phyloP scores from a whole-genome alignment of 2,888 invertebrate species.

The Marronus borbonicus region DNA sequence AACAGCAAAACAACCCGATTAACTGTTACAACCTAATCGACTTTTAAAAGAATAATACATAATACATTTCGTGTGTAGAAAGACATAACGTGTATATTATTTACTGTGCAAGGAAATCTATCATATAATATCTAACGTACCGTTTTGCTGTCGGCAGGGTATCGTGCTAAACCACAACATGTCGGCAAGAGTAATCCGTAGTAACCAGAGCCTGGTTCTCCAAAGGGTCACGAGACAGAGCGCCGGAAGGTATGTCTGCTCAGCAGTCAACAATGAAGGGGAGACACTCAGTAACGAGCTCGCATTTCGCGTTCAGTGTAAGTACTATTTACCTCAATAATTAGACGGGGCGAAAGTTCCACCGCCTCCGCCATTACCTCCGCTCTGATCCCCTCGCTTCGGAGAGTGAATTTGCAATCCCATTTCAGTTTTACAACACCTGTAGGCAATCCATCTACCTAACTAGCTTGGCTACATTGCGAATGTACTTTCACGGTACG shows the following conservation, averaged over 20 bases:
- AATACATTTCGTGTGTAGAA: no score
- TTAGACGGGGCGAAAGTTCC: conserved; percentile 30
- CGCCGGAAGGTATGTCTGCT: conserved; percentile 90
- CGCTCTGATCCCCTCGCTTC: not conserved
- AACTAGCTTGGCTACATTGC: conserved; percentile 24
- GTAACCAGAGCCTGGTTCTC: conserved; percentile 92
- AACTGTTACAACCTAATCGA: no score
- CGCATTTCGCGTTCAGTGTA: conserved; percentile 89
- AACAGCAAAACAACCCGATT: no score
- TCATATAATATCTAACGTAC: conserved; percentile 1
- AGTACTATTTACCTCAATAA: conserved; percentile 70
- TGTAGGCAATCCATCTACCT: conserved; percentile 32
- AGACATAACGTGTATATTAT: no score
- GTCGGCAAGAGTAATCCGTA: conserved; percentile 89
- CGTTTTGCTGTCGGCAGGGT: conserved; percentile 73
- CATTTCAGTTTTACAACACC: conserved; percentile 38
- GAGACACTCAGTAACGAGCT: conserved; percentile 91
- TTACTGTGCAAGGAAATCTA: not conserved
- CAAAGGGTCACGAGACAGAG: conserved; percentile 90
- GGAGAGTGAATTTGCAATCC: conserved; percentile 29
- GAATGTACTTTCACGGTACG: not conserved
- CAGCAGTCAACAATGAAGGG: conserved; percentile 90
- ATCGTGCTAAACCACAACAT: conserved; percentile 87
- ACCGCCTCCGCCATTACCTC: conserved; percentile 10
- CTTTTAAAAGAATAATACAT: no score